phyloP scores from a whole-genome alignment of 64 coral and sea anemone species.

The Actinia tenebrosa region DNA sequence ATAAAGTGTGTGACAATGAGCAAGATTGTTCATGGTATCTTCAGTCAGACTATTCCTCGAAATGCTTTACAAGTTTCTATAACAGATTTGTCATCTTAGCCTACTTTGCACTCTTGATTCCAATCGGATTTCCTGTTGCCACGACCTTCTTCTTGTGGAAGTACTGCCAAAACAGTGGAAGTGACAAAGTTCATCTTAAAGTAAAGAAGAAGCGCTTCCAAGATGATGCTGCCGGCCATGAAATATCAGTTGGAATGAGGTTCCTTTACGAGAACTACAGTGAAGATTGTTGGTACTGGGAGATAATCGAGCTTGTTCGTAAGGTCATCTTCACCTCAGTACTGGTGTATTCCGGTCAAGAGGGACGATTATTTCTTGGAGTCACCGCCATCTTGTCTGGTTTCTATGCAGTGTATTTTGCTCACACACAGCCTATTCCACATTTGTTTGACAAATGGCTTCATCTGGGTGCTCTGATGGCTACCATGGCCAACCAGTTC shows the following conservation, averaged over 20 bases:
- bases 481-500: constrained; percentile 25
- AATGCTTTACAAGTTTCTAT: background rate
- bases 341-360: background rate
- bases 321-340: constrained; percentile 13
- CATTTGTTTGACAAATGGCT: constrained; percentile 42
- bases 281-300: constrained; percentile 53
- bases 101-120: background rate
- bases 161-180: background rate
- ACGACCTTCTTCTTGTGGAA: constrained; percentile 3
- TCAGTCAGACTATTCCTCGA: background rate
- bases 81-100: background rate
- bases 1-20: constrained; percentile 3
- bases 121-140: constrained; percentile 1
- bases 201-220: too few relatives aligned
- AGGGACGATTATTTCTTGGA: constrained; percentile 36
- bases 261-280: constrained; percentile 26
- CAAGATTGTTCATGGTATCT: background rate
- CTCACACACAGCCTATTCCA: constrained; percentile 32
- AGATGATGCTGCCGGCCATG: too few relatives aligned
- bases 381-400: constrained; percentile 22
- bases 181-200: too few relatives aligned
- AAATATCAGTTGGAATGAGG: too few relatives aligned
- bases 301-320: constrained; percentile 39
- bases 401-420: constrained; percentile 32
- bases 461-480: constrained; percentile 37